Percentiles rank a stretch among this genome's conserved stretches.
Conservation (phyloP, 2,888 invertebrate species). For the Erpobdella octoculata region DNA sequence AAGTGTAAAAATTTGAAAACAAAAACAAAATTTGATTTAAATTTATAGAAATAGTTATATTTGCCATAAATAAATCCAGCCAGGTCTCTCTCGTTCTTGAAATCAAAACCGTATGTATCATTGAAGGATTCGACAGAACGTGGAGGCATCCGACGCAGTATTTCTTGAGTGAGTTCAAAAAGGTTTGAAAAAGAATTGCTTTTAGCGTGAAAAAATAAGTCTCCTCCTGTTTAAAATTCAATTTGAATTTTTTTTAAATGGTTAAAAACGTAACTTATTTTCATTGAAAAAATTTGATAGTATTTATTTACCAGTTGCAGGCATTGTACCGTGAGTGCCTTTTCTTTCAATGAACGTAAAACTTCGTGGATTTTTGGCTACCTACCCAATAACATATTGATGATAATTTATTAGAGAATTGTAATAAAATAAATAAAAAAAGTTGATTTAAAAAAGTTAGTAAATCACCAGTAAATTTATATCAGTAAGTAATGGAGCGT, state of each 20-base stretch:
- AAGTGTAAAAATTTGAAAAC: neutral
- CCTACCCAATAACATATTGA: too few species aligned
- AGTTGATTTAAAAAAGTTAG: too few species aligned
- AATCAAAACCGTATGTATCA: conserved; percentile 51
- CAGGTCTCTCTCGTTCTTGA: conserved; percentile 48
- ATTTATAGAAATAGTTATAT: neutral
- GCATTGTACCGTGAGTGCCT: conserved; percentile 49
- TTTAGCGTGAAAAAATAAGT: conserved; percentile 51
- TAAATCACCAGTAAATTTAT: too few species aligned
- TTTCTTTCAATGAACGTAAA: conserved; percentile 45
- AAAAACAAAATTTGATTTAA: neutral
- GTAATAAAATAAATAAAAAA: too few species aligned
- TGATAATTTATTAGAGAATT: too few species aligned
- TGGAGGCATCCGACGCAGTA: conserved; percentile 43
- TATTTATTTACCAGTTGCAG: conserved; percentile 35
- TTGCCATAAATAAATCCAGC: conserved; percentile 52
- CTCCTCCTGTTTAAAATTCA: conserved; percentile 51
- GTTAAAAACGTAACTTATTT: too few species aligned
- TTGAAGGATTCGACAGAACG: conserved; percentile 45
- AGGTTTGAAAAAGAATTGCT: conserved; percentile 47
- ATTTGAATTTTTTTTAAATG: conserved; percentile 6
- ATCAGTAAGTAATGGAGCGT: too few species aligned
- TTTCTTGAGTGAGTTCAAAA: conserved; percentile 46
- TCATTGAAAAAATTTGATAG: too few species aligned
- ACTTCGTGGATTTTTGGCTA: conserved; percentile 24